These are phyloP conservation scores for Eriosoma lanigerum DNA, from an alignment of 1,140 invertebrate genomes.

Conservation along the genomic window DNA sequence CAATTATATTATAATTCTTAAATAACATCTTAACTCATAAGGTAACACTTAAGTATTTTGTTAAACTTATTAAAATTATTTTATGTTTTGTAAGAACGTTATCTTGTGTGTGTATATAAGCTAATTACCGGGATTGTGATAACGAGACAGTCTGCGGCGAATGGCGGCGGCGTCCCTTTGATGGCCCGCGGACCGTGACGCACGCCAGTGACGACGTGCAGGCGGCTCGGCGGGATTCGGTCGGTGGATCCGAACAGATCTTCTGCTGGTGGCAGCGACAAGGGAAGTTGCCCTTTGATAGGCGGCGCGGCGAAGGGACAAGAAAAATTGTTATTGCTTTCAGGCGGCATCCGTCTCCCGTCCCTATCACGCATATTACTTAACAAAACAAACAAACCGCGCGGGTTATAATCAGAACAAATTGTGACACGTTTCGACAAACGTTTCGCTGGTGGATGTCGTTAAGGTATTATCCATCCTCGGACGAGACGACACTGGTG, in stretches of 20 bases:
- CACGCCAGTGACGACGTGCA: conserved; percentile 28
- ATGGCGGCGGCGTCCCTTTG: conserved; percentile 38
- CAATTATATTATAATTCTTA: too few species aligned
- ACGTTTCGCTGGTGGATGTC: too few species aligned
- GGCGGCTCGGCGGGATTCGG: background rate
- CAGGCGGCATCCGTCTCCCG: background rate
- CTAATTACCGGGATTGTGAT: conserved; percentile 13
- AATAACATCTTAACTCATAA: too few species aligned
- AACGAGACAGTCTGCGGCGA: conserved; percentile 21
- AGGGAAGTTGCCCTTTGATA: background rate
- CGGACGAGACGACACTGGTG: too few species aligned
- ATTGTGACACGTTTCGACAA: background rate
- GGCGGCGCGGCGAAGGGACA: background rate
- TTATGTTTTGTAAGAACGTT: too few species aligned
- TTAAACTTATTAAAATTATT: too few species aligned
- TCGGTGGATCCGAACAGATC: too few species aligned
- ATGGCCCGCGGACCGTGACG: conserved; percentile 16
- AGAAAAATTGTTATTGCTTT: conserved; percentile 19
- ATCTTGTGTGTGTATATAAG: too few species aligned
- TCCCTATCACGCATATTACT: background rate
- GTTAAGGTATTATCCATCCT: too few species aligned
- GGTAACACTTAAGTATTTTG: too few species aligned
- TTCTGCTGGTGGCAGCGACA: background rate
- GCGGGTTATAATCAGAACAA: conserved; percentile 19
- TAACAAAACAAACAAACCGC: conserved; percentile 18